These are phyloP conservation scores for Trissolcus brochymenae DNA, from an alignment of 2,888 invertebrate genomes.

Conservation along the genomic window DNA sequence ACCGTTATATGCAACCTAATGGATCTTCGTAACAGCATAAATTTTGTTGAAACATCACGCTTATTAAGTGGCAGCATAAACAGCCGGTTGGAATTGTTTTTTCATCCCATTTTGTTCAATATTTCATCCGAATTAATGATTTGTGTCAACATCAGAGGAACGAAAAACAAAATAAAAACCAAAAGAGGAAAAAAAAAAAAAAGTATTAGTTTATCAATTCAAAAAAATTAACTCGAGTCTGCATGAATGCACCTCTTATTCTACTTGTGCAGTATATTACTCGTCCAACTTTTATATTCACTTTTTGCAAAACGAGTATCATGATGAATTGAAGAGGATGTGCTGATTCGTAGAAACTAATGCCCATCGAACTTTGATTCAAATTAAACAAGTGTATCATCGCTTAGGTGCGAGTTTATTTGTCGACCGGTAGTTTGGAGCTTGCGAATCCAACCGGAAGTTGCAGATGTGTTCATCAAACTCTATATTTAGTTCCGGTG, in stretches of 20 bases:
- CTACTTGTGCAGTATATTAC: constrained; percentile 1
- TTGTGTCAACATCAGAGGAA: too few species aligned
- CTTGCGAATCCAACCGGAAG: constrained; percentile 45
- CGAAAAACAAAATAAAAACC: too few species aligned
- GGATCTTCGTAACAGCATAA: constrained; percentile 42
- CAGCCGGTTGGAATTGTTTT: constrained; percentile 19
- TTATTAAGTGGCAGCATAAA: constrained; percentile 32
- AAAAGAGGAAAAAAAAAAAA: too few species aligned
- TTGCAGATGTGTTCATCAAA: constrained; percentile 57
- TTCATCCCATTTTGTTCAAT: too few species aligned
- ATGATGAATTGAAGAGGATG: constrained; percentile 47
- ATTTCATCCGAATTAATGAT: too few species aligned
- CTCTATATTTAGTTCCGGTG: constrained; percentile 46
- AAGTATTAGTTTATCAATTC: background rate
- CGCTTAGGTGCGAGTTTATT: constrained; percentile 35
- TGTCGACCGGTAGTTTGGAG: constrained; percentile 20
- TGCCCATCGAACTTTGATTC: constrained; percentile 26
- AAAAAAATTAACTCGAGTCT: background rate
- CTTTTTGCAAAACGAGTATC: constrained; percentile 2
- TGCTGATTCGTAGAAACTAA: constrained; percentile 25
- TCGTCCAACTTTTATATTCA: constrained; percentile 12
- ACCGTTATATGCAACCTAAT: constrained; percentile 45
- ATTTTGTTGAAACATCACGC: constrained; percentile 40
- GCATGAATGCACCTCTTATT: background rate
- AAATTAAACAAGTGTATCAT: constrained; percentile 44